phyloP scores from a whole-genome alignment of 2,888 invertebrate genomes.

The Archips xylosteana region DNA sequence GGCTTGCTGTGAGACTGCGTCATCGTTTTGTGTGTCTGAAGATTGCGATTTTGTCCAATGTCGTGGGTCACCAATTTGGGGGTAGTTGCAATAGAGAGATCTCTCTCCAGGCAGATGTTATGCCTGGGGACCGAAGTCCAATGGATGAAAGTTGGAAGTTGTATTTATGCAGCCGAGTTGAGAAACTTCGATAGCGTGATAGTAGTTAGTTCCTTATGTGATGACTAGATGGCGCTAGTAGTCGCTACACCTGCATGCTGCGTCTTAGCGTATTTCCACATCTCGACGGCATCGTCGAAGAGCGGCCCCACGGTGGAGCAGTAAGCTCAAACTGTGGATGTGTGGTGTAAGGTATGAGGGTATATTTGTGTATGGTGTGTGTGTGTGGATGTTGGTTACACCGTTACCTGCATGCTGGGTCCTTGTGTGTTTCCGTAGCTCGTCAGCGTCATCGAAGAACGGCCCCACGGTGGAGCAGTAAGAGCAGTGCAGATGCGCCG shows the following conservation, averaged over 20 bases:
- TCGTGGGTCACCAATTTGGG: too few relatives aligned
- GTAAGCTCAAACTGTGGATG: constrained; percentile 56
- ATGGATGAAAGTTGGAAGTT: too few relatives aligned
- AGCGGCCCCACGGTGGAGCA: constrained; percentile 53
- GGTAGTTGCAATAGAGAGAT: too few relatives aligned
- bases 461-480: constrained; percentile 59
- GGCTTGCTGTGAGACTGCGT: too few relatives aligned
- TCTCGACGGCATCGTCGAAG: constrained; percentile 58
- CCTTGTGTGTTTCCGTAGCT: constrained; percentile 59
- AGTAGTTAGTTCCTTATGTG: too few relatives aligned
- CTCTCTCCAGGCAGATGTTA: too few relatives aligned
- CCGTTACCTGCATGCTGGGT: constrained; percentile 49
- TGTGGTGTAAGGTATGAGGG: neutral
- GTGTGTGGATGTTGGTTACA: neutral
- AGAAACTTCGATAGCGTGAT: too few relatives aligned
- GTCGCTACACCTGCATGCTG: constrained; percentile 53
- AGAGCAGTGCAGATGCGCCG: constrained; percentile 57
- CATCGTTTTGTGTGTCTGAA: too few relatives aligned
- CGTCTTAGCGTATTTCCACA: constrained; percentile 57
- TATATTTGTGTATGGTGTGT: neutral
- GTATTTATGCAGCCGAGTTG: too few relatives aligned
- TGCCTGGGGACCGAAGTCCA: too few relatives aligned
- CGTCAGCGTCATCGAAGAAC: constrained; percentile 56
- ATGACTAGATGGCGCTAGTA: too few relatives aligned
- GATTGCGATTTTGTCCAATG: too few relatives aligned